A percentile compares a stretch with the other conserved stretches of the same genome.
These are phyloP conservation scores for Gadus macrocephalus DNA, from an alignment of 2,113 vertebrate genomes.

Conservation along the genomic window DNA sequence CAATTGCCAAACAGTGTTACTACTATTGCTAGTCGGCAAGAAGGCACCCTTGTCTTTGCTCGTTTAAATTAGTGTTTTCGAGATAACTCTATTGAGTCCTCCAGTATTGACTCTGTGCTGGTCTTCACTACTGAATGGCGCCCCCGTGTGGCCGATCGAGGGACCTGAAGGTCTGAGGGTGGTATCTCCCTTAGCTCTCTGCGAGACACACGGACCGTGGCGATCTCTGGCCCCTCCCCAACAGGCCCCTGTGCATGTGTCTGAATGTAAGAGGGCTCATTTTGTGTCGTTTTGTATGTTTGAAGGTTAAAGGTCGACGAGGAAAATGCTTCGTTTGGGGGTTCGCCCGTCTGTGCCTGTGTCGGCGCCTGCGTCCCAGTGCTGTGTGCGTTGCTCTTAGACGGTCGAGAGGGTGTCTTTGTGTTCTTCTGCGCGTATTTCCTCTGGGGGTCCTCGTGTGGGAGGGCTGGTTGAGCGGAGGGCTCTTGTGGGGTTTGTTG, in stretches of 20 bases:
- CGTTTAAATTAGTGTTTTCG: constrained; percentile 48
- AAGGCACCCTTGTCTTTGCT: not conserved
- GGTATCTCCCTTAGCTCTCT: constrained; percentile 75
- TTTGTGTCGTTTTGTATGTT: not conserved
- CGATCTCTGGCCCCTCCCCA: constrained; percentile 42
- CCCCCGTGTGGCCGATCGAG: constrained; percentile 42
- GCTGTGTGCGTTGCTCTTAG: not conserved
- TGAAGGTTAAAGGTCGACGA: constrained; percentile 21
- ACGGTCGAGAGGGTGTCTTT: constrained; percentile 6
- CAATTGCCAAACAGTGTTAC: too few species aligned
- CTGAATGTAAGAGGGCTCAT: constrained; percentile 1
- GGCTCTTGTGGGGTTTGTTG: constrained; percentile 12
- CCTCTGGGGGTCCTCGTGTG: not conserved
- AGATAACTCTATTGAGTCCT: constrained; percentile 75
- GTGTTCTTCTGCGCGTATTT: not conserved
- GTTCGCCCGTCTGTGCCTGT: not conserved
- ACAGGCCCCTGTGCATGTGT: constrained; percentile 25
- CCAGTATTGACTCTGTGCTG: constrained; percentile 57
- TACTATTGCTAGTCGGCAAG: not conserved
- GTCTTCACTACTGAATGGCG: constrained; percentile 57
- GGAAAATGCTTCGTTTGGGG: constrained; percentile 2
- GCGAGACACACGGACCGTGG: constrained; percentile 70
- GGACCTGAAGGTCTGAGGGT: constrained; percentile 56
- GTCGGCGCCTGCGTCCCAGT: not conserved
- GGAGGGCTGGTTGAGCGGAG: constrained; percentile 28